Evolutionary conservation across 2,113 vertebrate genomes (phyloP), one percentile per base, ranked within the genome.

Genomic region (Cyanoramphus novaezelandiae): DNA sequence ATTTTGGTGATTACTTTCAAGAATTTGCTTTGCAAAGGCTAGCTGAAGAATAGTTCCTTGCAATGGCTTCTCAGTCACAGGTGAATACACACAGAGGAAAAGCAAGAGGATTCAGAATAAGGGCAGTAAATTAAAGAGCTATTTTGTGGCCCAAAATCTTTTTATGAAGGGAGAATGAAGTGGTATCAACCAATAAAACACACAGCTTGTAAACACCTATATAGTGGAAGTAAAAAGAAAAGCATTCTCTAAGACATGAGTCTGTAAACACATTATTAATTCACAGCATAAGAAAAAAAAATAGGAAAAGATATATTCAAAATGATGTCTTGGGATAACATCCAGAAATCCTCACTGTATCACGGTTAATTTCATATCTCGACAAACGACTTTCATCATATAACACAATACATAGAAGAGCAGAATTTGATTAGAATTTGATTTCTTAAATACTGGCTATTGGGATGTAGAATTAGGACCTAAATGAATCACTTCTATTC

Each of bases 1-100:
- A 94, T 39, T 87, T 84, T 87, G 63, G 85, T 82, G 33, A 82
- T 80, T 94, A 55, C 23, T 41, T 84, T 92, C 37, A 95, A 96
- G 57, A n/a, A 76, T 87, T 9, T 95, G 81, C 43, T 93, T 91
- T 77, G 9, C n/a, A 96, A 95, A 97, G 63, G 13, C 20, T 70
- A 94, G 29, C 25, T 77, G 35, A 9, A 31, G 47, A 94, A 47
- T 60, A 92, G 81, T 89, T 93, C 12, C 19, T 92, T 86, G 59
- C 43, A 97, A 82, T 1, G 13, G 10, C 37, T 95, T 70, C 69
- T 88, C 70, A 92, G 63, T 91, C 92, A 82, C 10, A 92, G 31
- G n/a, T 77, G 79, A 84, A 94, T 75, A 75, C 57, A 74, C n/a
- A 65, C 4, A 46, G 1, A 31, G 52, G 44, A 93, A 97, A 93